Evolutionary conservation across 2,113 vertebrate genomes (phyloP).

Genomic region (Bolborhynchus lineola): DNA sequence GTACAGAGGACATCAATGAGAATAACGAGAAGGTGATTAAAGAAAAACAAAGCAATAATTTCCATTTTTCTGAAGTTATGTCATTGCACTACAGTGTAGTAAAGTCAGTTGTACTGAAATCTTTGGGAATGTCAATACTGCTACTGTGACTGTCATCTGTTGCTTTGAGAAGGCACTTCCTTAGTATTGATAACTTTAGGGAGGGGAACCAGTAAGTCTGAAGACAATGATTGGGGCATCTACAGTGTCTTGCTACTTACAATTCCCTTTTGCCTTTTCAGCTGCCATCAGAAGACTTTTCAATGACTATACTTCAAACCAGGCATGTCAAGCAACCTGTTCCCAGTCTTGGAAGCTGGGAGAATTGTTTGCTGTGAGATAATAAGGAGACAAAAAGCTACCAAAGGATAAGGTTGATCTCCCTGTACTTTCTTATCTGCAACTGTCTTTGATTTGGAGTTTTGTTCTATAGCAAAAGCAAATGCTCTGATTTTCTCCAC

Average conservation of each 20-base stretch:
- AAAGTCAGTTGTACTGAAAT: background rate
- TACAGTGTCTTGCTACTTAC: background rate
- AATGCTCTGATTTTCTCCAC: background rate
- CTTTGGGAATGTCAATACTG: background rate
- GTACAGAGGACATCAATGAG: background rate
- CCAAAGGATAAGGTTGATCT: background rate
- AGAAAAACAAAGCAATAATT: background rate
- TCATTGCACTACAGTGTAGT: background rate
- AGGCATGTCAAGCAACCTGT: background rate
- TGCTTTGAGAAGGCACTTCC: background rate
- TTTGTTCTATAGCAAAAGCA: background rate
- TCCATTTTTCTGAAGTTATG: background rate
- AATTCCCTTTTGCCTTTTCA: background rate
- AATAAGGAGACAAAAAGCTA: background rate
- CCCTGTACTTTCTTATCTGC: background rate
- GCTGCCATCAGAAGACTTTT: background rate
- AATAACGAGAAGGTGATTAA: background rate
- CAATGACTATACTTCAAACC: background rate
- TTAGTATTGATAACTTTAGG: background rate
- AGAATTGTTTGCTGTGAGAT: background rate
- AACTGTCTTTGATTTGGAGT: background rate
- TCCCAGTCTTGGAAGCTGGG: background rate
- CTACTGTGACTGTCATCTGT: background rate
- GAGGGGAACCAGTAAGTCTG: background rate
- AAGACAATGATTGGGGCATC: background rate